Conservation (phyloP, 1,140 invertebrate genomes). For the Polypedilum vanderplanki region DNA sequence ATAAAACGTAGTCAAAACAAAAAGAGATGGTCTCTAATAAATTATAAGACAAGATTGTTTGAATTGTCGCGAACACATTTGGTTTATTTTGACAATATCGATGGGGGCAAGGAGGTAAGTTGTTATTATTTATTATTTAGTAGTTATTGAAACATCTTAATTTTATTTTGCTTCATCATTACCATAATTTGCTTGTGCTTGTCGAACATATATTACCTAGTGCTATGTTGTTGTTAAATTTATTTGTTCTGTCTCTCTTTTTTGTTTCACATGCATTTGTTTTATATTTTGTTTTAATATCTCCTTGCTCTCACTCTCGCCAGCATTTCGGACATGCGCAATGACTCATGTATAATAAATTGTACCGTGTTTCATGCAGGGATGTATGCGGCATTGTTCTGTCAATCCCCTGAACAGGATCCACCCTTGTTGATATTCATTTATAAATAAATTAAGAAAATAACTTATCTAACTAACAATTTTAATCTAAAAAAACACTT, state of each 20-base stretch:
- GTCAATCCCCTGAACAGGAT: no score
- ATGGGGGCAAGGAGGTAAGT: constrained; percentile 58
- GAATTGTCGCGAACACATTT: constrained; percentile 64
- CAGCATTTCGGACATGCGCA: neutral
- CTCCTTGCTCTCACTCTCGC: neutral
- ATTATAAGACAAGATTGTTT: constrained; percentile 80
- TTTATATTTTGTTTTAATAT: neutral
- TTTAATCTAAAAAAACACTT: no score
- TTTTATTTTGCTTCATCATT: constrained; percentile 25
- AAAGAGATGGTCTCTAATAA: constrained; percentile 73
- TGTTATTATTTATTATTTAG: constrained; percentile 33
- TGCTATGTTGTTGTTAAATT: neutral
- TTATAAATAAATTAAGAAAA: no score
- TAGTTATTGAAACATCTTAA: neutral
- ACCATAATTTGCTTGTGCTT: neutral
- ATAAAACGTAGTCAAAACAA: constrained; percentile 81
- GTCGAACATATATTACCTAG: neutral
- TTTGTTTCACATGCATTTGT: neutral
- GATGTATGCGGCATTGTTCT: no score
- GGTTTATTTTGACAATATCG: constrained; percentile 69
- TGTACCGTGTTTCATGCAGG: no score
- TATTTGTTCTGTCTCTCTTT: neutral
- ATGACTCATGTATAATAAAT: no score
- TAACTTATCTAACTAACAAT: no score
- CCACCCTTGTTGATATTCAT: no score